phyloP scores from a whole-genome alignment of 64 coral and sea anemone species.

The Porites lutea region DNA sequence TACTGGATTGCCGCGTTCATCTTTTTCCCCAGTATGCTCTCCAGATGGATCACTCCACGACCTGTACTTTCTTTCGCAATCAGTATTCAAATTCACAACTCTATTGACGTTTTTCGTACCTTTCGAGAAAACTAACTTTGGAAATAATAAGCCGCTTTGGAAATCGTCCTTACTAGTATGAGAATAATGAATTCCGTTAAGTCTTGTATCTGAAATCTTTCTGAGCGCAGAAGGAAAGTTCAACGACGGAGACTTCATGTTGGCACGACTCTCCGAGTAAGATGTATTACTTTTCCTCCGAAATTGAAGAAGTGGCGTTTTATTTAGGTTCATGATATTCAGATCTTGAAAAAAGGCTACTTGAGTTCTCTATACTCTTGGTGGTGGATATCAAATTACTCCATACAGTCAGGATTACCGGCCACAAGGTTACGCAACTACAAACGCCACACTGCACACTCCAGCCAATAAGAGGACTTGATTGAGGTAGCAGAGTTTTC shows the following conservation, averaged over 20 bases:
- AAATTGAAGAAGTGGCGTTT: background rate
- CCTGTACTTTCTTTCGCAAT: conserved; percentile 21
- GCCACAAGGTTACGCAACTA: background rate
- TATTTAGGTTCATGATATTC: background rate
- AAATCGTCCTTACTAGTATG: background rate
- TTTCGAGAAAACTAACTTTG: conserved; percentile 1
- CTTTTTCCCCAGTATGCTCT: background rate
- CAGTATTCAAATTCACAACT: background rate
- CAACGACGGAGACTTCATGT: too few species aligned
- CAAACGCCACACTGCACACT: background rate
- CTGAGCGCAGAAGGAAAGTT: background rate
- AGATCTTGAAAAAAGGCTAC: background rate
- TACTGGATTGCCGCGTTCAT: background rate
- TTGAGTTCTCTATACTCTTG: background rate
- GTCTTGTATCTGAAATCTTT: background rate
- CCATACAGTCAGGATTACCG: too few species aligned
- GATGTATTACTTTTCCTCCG: too few species aligned
- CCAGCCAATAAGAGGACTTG: background rate
- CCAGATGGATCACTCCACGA: conserved; percentile 15
- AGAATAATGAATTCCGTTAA: background rate
- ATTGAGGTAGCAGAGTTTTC: background rate
- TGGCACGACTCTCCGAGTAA: background rate
- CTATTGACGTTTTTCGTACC: background rate
- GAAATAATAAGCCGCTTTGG: conserved; percentile 20
- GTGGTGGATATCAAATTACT: too few species aligned